Base-by-base conservation (phyloP, 2,113 vertebrate species). In the Heterochromis multidens region DNA sequence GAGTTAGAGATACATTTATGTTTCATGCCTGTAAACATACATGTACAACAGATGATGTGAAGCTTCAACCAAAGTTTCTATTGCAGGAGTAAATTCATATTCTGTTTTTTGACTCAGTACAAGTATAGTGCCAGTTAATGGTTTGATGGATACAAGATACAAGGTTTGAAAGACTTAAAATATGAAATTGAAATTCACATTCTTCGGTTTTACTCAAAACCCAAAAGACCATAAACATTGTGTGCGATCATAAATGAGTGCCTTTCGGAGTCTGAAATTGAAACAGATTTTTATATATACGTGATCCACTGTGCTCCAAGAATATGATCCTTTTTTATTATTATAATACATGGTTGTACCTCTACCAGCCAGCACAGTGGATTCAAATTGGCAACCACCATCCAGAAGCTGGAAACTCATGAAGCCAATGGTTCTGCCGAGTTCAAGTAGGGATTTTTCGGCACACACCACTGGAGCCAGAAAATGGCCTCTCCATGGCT, bases 401-500 rank as follows among this genome's bases (percentile, higher is more conserved):
- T 29, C 74, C 46, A 79, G 43, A 83, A 83, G 27, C 63, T 76
- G 63, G 16, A 60, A 80, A 86, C 70, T 80, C 59, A 79, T 60
- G 40, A 67, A 89, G 31, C 80, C 57, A n/a, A 63, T 67, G 70
- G 80, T 88, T 91, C 80, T 37, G 46, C 5, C n/a, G 89, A 92
- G 93, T 95, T 93, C 89, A 93, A 88, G 84, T 83, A 61, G 79
- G 87, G 80, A 93, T 93, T 92, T 92, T 94, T 91, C 72, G 65
- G 83, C 77, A 43, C 56, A 83, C 74, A 78, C 76, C 63, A 86
- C 37, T 62, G 83, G 80, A 92, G 87, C 91, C 91, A 92, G 90
- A 92, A 72, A 91, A 89, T 88, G 92, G 93, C 92, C 93, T 92
- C 91, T 85, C 83, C 13, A 12, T 94, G 94, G 93, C 92, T 52